A percentile compares a stretch with the other conserved stretches of the same genome.
phyloP scores from a whole-genome alignment of 2,797 vertebrate genomes.

The Chelidonichthys spinosus region DNA sequence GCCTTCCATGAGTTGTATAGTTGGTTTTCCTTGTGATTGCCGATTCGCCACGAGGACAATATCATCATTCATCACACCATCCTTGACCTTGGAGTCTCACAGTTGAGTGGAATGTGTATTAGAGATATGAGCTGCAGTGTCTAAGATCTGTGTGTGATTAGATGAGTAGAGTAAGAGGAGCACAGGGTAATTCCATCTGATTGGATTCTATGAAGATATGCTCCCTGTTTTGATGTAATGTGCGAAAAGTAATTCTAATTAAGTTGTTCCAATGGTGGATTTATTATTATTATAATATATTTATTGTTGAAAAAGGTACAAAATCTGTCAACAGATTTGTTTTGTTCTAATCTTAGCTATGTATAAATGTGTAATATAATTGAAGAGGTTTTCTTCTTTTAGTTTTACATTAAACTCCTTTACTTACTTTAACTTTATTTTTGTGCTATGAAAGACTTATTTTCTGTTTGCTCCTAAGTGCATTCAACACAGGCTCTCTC shows the following conservation, averaged over 20 bases:
- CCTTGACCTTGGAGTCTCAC: slow-evolving; percentile 10
- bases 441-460: slow-evolving; percentile 14
- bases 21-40: slow-evolving; percentile 11
- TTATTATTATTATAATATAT: not conserved
- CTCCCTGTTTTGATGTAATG: not conserved
- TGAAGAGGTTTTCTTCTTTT: not conserved
- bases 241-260: slow-evolving; percentile 26
- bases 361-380: not conserved
- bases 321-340: slow-evolving; percentile 3
- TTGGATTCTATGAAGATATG: slow-evolving; percentile 9
- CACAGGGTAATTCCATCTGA: slow-evolving; percentile 22
- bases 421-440: not conserved
- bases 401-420: slow-evolving; percentile 2
- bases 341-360: slow-evolving; percentile 13
- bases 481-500: not conserved
- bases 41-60: slow-evolving; percentile 22
- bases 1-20: not conserved
- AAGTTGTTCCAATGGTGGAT: not conserved
- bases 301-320: not conserved
- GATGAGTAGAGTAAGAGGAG: slow-evolving; percentile 14
- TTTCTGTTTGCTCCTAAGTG: slow-evolving; percentile 4
- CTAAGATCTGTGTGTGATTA: slow-evolving; percentile 18
- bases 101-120: slow-evolving; percentile 12
- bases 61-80: not conserved
- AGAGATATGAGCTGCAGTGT: not conserved